These are phyloP conservation scores for Rallus crepitans DNA, from an alignment of 2,797 vertebrate genomes.

Conservation along the genomic window DNA sequence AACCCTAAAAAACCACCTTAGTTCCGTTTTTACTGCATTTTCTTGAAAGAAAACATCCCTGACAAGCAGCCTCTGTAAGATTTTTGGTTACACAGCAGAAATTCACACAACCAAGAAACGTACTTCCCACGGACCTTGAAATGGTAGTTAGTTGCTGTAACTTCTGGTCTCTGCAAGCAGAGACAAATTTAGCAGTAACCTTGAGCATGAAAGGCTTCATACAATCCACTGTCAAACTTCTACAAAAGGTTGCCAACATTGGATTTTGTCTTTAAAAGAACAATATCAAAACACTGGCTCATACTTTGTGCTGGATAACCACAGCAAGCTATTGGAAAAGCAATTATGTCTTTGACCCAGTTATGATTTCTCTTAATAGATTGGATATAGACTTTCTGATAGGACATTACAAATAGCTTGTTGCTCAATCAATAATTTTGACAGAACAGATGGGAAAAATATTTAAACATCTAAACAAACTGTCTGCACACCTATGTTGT, in stretches of 20 bases:
- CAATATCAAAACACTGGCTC: background rate
- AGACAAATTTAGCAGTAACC: background rate
- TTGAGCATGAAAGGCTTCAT: background rate
- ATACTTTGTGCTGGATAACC: background rate
- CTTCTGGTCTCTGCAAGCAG: background rate
- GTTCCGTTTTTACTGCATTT: background rate
- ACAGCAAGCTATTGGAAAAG: background rate
- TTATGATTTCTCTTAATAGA: background rate
- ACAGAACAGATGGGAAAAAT: constrained; percentile 80
- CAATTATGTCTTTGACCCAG: background rate
- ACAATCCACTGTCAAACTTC: background rate
- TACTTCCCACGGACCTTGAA: background rate
- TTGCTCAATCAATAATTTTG: constrained; percentile 75
- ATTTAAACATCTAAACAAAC: constrained; percentile 81
- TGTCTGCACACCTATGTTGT: constrained; percentile 81
- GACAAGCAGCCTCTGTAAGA: background rate
- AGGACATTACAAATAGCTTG: constrained; percentile 35
- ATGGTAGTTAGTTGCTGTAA: background rate
- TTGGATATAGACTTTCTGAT: background rate
- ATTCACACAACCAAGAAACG: background rate
- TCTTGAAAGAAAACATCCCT: background rate
- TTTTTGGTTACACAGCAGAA: background rate
- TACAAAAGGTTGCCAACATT: background rate
- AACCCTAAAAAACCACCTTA: background rate
- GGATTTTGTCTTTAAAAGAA: background rate